phyloP scores from a whole-genome alignment of 2,888 invertebrate species.

The Operophtera brumata region DNA sequence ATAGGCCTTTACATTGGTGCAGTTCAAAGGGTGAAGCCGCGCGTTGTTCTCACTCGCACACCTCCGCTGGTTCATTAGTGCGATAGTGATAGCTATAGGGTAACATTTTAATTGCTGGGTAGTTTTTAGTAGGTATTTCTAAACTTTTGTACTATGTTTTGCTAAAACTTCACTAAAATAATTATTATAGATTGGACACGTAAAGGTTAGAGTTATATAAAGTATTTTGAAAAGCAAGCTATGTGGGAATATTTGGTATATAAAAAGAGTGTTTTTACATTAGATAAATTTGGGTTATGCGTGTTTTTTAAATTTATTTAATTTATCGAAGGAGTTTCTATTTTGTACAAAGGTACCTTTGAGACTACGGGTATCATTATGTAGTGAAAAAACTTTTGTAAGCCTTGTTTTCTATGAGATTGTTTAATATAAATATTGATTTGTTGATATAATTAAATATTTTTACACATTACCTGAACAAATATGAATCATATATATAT shows the following conservation, averaged over 20 bases:
- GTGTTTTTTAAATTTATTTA: constrained; percentile 44
- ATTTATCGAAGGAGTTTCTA: constrained; percentile 62
- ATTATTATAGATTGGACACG: constrained; percentile 74
- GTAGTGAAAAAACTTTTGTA: constrained; percentile 60
- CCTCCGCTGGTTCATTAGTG: constrained; percentile 58
- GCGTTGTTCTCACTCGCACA: constrained; percentile 56
- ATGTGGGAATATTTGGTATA: constrained; percentile 49
- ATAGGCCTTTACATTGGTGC: no score
- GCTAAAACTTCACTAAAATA: constrained; percentile 78
- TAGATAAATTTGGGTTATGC: constrained; percentile 23
- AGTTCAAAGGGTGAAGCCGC: constrained; percentile 33
- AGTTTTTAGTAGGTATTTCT: constrained; percentile 75
- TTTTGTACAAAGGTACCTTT: constrained; percentile 67
- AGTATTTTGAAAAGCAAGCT: constrained; percentile 58
- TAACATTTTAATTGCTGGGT: constrained; percentile 75
- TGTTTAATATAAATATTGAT: constrained; percentile 74
- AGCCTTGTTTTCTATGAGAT: constrained; percentile 74
- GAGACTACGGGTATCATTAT: constrained; percentile 56
- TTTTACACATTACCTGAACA: constrained; percentile 78
- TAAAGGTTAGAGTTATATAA: constrained; percentile 59
- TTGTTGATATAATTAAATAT: constrained; percentile 77
- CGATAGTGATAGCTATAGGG: constrained; percentile 77
- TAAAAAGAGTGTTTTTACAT: constrained; percentile 36
- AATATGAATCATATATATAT: constrained; percentile 67
- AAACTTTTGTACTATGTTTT: constrained; percentile 81